Conservation (phyloP, 1,140 invertebrate species). For the Penaeus japonicus region DNA sequence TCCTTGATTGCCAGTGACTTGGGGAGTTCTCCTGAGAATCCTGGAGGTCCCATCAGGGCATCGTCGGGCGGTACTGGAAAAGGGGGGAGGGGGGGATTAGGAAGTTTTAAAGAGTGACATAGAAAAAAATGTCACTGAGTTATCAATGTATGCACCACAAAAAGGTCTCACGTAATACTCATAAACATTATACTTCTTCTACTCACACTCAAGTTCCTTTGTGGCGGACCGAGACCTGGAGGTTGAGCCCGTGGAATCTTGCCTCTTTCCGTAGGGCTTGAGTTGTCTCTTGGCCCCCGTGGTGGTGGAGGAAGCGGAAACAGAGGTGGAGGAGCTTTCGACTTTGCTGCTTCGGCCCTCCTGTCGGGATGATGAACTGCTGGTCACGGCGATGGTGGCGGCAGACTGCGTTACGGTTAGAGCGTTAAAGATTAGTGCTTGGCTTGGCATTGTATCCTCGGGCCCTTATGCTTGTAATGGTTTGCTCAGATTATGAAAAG, state of each 20-base stretch:
- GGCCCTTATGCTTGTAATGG: not conserved
- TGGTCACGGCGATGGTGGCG: constrained; percentile 47
- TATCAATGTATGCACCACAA: not conserved
- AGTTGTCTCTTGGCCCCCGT: constrained; percentile 66
- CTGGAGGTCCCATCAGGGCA: constrained; percentile 85
- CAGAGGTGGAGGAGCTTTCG: not conserved
- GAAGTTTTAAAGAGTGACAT: not conserved
- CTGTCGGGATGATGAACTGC: not conserved
- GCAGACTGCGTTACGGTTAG: constrained; percentile 38
- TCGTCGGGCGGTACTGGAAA: constrained; percentile 78
- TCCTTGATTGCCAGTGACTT: constrained; percentile 78
- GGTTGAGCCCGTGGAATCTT: constrained; percentile 71
- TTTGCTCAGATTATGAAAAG: too few relatives aligned
- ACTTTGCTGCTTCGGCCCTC: not conserved
- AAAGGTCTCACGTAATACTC: not conserved
- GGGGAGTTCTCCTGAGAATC: constrained; percentile 76
- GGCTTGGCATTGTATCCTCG: not conserved
- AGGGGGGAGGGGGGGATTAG: constrained; percentile 43
- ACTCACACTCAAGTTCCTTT: constrained; percentile 78
- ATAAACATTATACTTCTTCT: not conserved
- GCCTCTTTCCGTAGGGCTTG: constrained; percentile 81
- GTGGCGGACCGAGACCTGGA: constrained; percentile 86
- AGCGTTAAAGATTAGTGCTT: not conserved
- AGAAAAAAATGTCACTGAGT: not conserved
- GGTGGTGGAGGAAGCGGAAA: not conserved